phyloP scores from a whole-genome alignment of 2,797 vertebrate species.

The Pantherophis vulpinus region DNA sequence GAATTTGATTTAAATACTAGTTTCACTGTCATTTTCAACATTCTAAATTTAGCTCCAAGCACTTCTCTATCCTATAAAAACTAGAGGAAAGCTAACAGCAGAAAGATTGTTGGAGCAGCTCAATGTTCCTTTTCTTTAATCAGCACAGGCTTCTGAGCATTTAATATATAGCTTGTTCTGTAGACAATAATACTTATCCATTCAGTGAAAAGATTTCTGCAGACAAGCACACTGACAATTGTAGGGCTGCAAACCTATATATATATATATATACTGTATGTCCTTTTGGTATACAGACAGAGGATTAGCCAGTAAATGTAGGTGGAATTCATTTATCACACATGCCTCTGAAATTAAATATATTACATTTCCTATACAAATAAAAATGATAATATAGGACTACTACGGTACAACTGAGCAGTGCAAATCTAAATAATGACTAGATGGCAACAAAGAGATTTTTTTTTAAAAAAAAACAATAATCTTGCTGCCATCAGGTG shows the following conservation, averaged over 20 bases:
- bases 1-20: background rate
- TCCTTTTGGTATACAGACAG: background rate
- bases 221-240: background rate
- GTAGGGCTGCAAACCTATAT: background rate
- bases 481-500: background rate
- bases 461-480: background rate
- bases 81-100: background rate
- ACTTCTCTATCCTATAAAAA: background rate
- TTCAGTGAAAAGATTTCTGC: background rate
- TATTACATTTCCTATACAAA: background rate
- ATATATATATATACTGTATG: background rate
- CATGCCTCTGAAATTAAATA: background rate
- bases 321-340: background rate
- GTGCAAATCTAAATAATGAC: background rate
- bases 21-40: background rate
- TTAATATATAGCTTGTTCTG: background rate
- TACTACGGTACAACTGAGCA: background rate
- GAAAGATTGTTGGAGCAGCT: background rate
- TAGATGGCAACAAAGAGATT: background rate
- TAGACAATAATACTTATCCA: background rate
- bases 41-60: background rate
- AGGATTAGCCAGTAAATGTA: background rate
- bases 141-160: too few relatives aligned
- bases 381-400: background rate
- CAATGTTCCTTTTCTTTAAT: background rate